Base-by-base conservation (phyloP, 1,140 invertebrate species). In the Oscheius sp. region DNA sequence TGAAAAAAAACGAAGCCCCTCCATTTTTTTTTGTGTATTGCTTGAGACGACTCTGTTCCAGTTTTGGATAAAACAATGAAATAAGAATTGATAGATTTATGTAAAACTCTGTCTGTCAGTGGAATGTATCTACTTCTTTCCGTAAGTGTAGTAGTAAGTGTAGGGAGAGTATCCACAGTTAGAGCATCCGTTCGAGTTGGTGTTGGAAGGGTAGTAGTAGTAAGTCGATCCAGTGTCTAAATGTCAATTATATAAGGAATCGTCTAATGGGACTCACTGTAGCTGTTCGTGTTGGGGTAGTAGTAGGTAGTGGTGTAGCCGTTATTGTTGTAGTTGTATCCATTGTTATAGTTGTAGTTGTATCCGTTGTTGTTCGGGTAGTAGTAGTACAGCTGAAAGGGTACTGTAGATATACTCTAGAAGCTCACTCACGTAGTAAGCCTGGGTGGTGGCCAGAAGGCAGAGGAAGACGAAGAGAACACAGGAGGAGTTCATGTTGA, bases 61-160 rank as follows among this genome's bases (percentile, higher is more conserved):
- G n/a, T n/a, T n/a, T n/a, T n/a, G n/a, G n/a, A n/a, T n/a, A n/a
- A n/a, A n/a, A n/a, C n/a, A n/a, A n/a, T n/a, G n/a, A n/a, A n/a
- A n/a, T n/a, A n/a, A n/a, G n/a, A n/a, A n/a, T n/a, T n/a, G n/a
- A n/a, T n/a, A n/a, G n/a, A n/a, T n/a, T n/a, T n/a, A n/a, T n/a
- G n/a, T n/a, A n/a, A n/a, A n/a, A n/a, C n/a, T n/a, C n/a, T n/a
- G n/a, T n/a, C n/a, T n/a, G n/a, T n/a, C n/a, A n/a, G n/a, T n/a
- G n/a, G n/a, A n/a, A n/a, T 4, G 28, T 15, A 58, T 18, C 58
- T 61, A 59, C 45, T 61, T 59, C 36, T 59, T 68, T 45, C 67
- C 67, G 15, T 55, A 67, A 35, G 65, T 67, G 18, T 55, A 67
- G n/a, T 67, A 67, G 34, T 67, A 67, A 55, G 65, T 67, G 4